Percentiles rank a stretch among this genome's conserved stretches.
Conservation (phyloP, 2,113 vertebrate genomes). For the Nanger granti region DNA sequence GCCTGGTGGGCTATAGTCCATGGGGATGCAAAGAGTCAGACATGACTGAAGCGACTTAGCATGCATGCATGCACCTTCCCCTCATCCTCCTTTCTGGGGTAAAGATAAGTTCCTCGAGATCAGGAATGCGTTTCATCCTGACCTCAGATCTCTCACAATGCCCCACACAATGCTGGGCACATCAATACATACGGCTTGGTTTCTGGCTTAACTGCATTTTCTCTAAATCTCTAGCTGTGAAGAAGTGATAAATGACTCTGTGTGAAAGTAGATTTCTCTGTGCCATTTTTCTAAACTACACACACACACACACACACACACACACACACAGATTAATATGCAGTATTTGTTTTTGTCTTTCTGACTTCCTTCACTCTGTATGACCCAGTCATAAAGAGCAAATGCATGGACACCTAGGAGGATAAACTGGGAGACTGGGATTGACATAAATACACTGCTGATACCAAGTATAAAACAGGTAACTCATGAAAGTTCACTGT, state of each 20-base stretch:
- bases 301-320: background rate
- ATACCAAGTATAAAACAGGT: background rate
- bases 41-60: background rate
- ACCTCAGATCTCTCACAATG: background rate
- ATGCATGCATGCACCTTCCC: background rate
- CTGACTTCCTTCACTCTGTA: background rate
- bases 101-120: background rate
- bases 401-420: background rate
- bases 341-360: background rate
- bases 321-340: background rate
- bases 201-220: background rate
- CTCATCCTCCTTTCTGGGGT: background rate
- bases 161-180: background rate
- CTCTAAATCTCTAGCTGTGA: background rate
- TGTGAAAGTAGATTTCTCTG: background rate
- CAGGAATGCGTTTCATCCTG: background rate
- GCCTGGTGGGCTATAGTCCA: background rate
- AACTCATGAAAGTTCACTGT: background rate
- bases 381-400: background rate
- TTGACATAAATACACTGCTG: background rate
- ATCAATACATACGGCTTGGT: no score
- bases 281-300: background rate
- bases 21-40: background rate
- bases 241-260: background rate
- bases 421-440: background rate